Evolutionary conservation across 2,888 invertebrate species (phyloP), one percentile per base, ranked within the genome.

Genomic region (Parelbella ahira): DNA sequence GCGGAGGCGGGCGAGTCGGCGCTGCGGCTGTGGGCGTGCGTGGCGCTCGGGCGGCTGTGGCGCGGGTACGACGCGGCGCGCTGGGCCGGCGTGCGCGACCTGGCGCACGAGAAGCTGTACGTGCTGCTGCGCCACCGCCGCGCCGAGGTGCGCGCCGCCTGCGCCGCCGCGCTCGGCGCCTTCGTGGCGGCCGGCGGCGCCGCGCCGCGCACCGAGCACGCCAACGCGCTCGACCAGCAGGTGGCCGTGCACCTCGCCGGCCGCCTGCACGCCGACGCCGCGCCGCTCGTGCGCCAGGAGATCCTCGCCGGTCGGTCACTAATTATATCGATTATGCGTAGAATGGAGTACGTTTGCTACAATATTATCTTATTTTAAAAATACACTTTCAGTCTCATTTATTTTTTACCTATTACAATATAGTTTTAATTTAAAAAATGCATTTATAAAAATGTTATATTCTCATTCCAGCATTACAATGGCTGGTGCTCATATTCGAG

Each of bases 21-120:
- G 37, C 80, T 95, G 50, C 89, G 93, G 44, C 93, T 93, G 74
- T 99, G 99, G 99, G 89, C 97, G 46, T 94, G 96, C 49, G 92
- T 99, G 50, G 97, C 97, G 67, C 90, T 99, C 51, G 98, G 97
- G 12, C 90, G 93, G 43, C 88, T 97, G 52, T 98, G 98, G 98
- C 93, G 94, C 60, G 93, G 94, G 65, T 95, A 93, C 69, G 95
- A 96, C 59, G 92, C 92, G 62, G 95, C 95, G 3, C 90, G 96
- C 52, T 98, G 99, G 98, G 96, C 96, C 44, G 99, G 97, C 8
- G 98, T 97, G 10, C 88, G 99, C 5, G 97, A 98, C 74, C 92
- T 94, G 56, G 98, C 98, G n/a, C 97, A 98, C 76, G 98, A 98
- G 74, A 98, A 98, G 77, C 89, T 99, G 5, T 95, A 93, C 66